Percentiles rank a stretch among this genome's conserved stretches.
Conservation (phyloP, 2,888 invertebrate genomes). For the Crocallis elinguaria region DNA sequence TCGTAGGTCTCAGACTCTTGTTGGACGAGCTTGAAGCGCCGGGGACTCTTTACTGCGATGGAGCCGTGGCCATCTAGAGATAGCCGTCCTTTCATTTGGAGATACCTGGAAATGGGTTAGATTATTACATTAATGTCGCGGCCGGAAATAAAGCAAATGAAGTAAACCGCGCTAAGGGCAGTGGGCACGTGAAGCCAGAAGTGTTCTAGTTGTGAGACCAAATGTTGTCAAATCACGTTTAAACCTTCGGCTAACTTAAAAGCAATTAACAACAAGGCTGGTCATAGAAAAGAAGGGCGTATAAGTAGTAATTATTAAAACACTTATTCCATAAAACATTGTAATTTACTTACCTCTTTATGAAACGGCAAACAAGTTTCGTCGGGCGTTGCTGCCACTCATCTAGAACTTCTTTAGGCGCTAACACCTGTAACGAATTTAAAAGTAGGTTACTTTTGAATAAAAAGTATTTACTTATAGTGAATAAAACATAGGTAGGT, state of each 20-base stretch:
- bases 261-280: too few species aligned
- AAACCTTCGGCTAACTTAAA: too few species aligned
- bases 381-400: slow-evolving; percentile 97
- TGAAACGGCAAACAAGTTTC: slow-evolving; percentile 91
- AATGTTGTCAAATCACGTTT: too few species aligned
- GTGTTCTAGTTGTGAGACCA: too few species aligned
- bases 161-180: too few species aligned
- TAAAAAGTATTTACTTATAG: too few species aligned
- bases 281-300: too few species aligned
- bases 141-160: too few species aligned
- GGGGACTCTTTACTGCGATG: slow-evolving; percentile 92
- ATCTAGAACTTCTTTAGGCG: slow-evolving; percentile 94
- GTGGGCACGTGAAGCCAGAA: too few species aligned
- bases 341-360: slow-evolving; percentile 84
- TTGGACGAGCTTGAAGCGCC: slow-evolving; percentile 94
- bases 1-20: slow-evolving; percentile 96
- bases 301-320: too few species aligned
- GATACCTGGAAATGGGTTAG: slow-evolving; percentile 78
- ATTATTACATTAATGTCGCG: too few species aligned
- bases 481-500: too few species aligned
- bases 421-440: slow-evolving; percentile 86
- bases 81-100: slow-evolving; percentile 91
- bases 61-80: slow-evolving; percentile 91
- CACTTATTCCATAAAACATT: background rate
- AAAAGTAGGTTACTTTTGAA: background rate